Conservation (phyloP, 2,888 invertebrate species). For the Cantharis lateralis region DNA sequence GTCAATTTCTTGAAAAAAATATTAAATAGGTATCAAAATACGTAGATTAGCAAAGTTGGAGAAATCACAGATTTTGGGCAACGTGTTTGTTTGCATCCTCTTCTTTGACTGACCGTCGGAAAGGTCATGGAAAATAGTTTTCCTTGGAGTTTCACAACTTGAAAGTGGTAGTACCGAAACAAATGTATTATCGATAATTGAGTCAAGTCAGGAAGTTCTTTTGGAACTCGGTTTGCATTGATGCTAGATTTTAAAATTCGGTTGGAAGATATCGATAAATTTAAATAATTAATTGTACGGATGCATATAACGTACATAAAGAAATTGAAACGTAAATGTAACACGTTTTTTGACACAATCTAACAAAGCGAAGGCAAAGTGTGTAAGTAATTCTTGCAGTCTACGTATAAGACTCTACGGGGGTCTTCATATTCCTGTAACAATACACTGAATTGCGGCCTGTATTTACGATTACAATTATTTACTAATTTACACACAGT, state of each 20-base stretch:
- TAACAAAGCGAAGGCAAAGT: constrained; percentile 33
- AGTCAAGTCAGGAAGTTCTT: neutral
- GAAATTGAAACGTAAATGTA: constrained; percentile 7
- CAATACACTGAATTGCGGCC: constrained; percentile 46
- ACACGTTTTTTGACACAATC: constrained; percentile 18
- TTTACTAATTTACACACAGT: constrained; percentile 56
- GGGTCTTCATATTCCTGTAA: constrained; percentile 43
- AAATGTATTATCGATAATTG: neutral
- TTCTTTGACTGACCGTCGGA: neutral
- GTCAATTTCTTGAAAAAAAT: too few species aligned
- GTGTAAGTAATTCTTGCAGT: constrained; percentile 45
- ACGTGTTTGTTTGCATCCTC: neutral
- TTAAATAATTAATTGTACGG: neutral
- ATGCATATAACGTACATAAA: neutral
- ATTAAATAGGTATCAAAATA: neutral
- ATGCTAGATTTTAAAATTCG: neutral
- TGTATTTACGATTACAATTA: constrained; percentile 54
- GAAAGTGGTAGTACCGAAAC: neutral
- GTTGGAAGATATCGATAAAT: neutral
- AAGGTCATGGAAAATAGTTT: neutral
- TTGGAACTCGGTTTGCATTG: neutral
- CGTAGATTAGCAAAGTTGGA: neutral
- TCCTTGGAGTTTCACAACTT: neutral
- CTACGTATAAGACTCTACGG: constrained; percentile 51
- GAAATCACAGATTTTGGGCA: neutral